A percentile compares a stretch with the other conserved stretches of the same genome.
phyloP scores from a whole-genome alignment of 1,140 invertebrate species.

The Achatina immaculata region DNA sequence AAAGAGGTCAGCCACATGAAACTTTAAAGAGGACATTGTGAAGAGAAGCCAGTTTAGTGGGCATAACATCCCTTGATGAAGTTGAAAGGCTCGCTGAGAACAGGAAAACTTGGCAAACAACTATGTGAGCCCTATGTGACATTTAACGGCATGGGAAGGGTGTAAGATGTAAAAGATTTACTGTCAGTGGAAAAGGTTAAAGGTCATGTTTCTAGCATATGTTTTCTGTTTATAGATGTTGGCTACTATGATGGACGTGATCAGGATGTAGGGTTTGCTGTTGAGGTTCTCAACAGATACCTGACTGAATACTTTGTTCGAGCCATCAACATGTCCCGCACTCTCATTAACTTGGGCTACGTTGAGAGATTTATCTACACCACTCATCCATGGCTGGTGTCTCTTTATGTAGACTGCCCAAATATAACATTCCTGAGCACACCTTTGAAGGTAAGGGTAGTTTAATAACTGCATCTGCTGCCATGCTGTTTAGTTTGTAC shows the following conservation, averaged over 20 bases:
- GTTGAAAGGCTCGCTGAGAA: too few species aligned
- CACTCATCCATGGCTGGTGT: conserved; percentile 67
- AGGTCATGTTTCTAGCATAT: too few species aligned
- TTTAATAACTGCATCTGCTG: too few species aligned
- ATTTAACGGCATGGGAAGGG: too few species aligned
- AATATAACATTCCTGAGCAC: conserved; percentile 52
- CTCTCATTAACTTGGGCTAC: conserved; percentile 48
- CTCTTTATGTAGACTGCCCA: conserved; percentile 62
- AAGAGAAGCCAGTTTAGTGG: too few species aligned
- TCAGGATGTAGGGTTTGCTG: conserved; percentile 52
- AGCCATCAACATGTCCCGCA: conserved; percentile 52
- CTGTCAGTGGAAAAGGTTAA: too few species aligned
- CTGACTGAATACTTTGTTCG: conserved; percentile 61
- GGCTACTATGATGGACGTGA: conserved; percentile 57
- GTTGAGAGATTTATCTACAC: conserved; percentile 64
- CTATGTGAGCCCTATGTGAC: too few species aligned
- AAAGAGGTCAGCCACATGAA: too few species aligned
- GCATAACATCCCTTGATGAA: too few species aligned
- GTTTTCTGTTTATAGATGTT: conserved; percentile 53
- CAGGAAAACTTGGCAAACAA: too few species aligned
- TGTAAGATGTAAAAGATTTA: too few species aligned
- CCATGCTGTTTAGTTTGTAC: conserved; percentile 8
- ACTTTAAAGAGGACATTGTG: too few species aligned
- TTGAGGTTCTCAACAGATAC: conserved; percentile 63
- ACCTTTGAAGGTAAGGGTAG: conserved; percentile 50